A percentile compares a stretch with the other conserved stretches of the same genome.
These are phyloP conservation scores for Thymelicus lineola DNA, from an alignment of 2,888 invertebrate species.

Conservation along the genomic window DNA sequence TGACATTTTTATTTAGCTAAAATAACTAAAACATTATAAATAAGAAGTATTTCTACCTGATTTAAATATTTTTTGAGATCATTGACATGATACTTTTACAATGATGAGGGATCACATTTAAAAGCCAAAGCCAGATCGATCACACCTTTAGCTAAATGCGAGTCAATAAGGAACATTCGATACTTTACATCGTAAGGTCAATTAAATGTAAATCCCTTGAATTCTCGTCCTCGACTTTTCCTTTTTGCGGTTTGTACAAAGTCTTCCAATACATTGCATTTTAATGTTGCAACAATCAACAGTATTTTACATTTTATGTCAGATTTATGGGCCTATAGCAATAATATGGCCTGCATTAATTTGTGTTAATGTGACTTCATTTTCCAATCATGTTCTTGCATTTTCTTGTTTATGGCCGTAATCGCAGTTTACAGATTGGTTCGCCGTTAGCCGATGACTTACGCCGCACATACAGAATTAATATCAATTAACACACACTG, in stretches of 20 bases:
- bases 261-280: conserved; percentile 6
- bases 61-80: not conserved
- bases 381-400: conserved; percentile 15
- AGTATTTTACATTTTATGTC: conserved; percentile 28
- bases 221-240: not conserved
- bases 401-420: conserved; percentile 17
- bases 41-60: not conserved
- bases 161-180: not conserved
- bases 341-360: conserved; percentile 13
- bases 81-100: not conserved
- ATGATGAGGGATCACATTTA: conserved; percentile 4
- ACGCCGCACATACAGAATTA: conserved; percentile 77
- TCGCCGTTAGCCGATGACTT: conserved; percentile 50
- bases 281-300: conserved; percentile 14
- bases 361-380: conserved; percentile 12
- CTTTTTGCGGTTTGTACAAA: conserved; percentile 11
- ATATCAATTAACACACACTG: conserved; percentile 84
- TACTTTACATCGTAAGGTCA: not conserved
- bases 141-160: not conserved
- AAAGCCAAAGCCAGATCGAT: conserved; percentile 15
- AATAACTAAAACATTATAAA: too few relatives aligned
- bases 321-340: conserved; percentile 14
- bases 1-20: too few relatives aligned
- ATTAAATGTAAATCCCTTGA: conserved; percentile 10
- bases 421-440: conserved; percentile 5